Evolutionary conservation across 2,888 invertebrate genomes (phyloP).

Genomic region (Molanna angustata): DNA sequence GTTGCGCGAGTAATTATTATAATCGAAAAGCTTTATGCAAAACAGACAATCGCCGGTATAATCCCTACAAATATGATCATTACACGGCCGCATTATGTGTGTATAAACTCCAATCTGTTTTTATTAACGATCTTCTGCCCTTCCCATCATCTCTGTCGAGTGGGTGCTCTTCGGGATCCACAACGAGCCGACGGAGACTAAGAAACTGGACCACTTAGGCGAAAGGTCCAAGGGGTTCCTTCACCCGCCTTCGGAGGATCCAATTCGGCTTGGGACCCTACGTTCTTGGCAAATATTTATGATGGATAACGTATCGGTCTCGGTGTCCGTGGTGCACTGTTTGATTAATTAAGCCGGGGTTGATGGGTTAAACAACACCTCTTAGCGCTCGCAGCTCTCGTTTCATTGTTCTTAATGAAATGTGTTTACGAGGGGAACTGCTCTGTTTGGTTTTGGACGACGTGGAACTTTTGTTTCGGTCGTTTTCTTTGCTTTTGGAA

Average conservation of each 20-base stretch:
- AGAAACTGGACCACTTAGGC: too few species aligned
- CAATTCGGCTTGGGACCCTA: neutral
- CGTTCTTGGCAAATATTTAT: neutral
- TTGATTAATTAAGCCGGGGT: conserved; percentile 32
- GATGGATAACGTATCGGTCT: conserved; percentile 2
- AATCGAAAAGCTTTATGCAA: conserved; percentile 13
- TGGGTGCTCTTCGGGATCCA: conserved; percentile 8
- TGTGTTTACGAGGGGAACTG: conserved; percentile 20
- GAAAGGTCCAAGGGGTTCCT: too few species aligned
- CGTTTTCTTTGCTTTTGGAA: too few species aligned
- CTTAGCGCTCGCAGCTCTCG: conserved; percentile 26
- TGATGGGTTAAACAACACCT: conserved; percentile 33
- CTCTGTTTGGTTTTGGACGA: conserved; percentile 8
- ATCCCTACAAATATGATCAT: conserved; percentile 6
- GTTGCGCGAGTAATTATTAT: conserved; percentile 18
- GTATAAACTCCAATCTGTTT: conserved; percentile 19
- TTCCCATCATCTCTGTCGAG: conserved; percentile 5
- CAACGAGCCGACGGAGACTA: too few species aligned
- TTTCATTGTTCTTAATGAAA: conserved; percentile 30
- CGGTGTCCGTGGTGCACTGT: conserved; percentile 10
- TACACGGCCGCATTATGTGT: conserved; percentile 14
- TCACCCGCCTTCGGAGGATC: neutral
- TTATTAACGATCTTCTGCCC: conserved; percentile 18
- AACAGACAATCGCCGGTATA: conserved; percentile 12
- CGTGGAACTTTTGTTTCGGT: too few species aligned